Percentiles rank a stretch among this genome's conserved stretches.
Conservation (phyloP, 2,113 vertebrate species). For the Sander lucioperca region DNA sequence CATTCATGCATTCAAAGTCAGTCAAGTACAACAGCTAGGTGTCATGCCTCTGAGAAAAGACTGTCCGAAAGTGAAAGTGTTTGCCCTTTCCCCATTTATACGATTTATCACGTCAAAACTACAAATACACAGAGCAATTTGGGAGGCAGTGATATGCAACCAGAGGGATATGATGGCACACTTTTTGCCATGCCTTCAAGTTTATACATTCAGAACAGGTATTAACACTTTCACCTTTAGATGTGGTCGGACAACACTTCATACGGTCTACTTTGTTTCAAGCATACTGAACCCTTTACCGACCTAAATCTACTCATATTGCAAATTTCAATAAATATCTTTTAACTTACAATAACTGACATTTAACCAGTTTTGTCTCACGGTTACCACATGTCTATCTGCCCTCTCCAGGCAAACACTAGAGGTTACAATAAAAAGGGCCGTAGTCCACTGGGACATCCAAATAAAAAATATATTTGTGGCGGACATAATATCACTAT, state of each 20-base stretch:
- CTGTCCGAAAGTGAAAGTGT: too few species aligned
- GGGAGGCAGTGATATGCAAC: background rate
- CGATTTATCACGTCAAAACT: too few species aligned
- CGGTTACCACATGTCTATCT: background rate
- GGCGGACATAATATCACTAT: background rate
- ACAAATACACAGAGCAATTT: background rate
- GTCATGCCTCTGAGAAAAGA: background rate
- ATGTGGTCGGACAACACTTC: background rate
- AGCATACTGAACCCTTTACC: background rate
- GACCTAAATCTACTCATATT: background rate
- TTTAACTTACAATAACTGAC: background rate
- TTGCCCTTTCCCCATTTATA: background rate
- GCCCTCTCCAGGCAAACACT: background rate
- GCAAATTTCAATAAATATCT: background rate
- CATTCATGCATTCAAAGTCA: background rate
- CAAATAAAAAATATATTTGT: background rate
- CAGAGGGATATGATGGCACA: background rate
- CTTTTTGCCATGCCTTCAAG: background rate
- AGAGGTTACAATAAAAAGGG: background rate
- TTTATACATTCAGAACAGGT: too few species aligned
- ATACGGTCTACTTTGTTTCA: background rate
- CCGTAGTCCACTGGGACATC: background rate
- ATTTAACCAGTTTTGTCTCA: background rate
- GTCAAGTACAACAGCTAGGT: background rate
- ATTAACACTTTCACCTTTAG: background rate